Evolutionary conservation across 2,797 vertebrate species (phyloP).

Genomic region (Pogoniulus pusillus): DNA sequence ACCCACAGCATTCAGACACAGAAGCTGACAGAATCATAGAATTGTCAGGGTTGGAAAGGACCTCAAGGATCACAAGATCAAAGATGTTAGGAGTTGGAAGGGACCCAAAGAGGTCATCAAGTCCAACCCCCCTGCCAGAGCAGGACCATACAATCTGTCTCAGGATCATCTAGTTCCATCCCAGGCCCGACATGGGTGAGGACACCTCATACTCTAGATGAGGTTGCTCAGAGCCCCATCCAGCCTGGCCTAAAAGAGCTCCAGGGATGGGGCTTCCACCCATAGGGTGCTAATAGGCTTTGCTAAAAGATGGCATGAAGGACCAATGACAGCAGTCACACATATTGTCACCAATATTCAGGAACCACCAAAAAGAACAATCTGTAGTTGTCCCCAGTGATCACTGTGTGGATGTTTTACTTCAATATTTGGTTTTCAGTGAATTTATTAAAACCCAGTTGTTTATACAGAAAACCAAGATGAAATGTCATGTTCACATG

Average conservation of each 20-base stretch:
- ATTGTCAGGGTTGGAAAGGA: too few relatives aligned
- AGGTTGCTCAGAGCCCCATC: too few relatives aligned
- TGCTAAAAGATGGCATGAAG: neutral
- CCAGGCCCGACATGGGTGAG: too few relatives aligned
- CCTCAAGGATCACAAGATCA: too few relatives aligned
- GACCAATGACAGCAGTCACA: neutral
- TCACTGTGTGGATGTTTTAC: neutral
- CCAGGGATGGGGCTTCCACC: too few relatives aligned
- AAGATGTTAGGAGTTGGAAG: too few relatives aligned
- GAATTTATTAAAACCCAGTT: neutral
- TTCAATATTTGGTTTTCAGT: neutral
- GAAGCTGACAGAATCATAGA: neutral
- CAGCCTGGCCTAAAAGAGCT: too few relatives aligned
- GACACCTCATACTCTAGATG: too few relatives aligned
- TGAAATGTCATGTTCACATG: constrained; percentile 14
- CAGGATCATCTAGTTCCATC: too few relatives aligned
- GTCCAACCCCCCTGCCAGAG: too few relatives aligned
- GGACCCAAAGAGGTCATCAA: too few relatives aligned
- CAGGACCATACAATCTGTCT: too few relatives aligned
- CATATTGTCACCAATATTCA: neutral
- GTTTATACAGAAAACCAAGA: neutral
- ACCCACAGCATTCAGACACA: neutral
- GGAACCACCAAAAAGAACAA: neutral
- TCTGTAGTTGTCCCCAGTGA: neutral
- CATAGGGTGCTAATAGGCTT: neutral